phyloP scores from a whole-genome alignment of 2,113 vertebrate species.

The Cnemophilus loriae region DNA sequence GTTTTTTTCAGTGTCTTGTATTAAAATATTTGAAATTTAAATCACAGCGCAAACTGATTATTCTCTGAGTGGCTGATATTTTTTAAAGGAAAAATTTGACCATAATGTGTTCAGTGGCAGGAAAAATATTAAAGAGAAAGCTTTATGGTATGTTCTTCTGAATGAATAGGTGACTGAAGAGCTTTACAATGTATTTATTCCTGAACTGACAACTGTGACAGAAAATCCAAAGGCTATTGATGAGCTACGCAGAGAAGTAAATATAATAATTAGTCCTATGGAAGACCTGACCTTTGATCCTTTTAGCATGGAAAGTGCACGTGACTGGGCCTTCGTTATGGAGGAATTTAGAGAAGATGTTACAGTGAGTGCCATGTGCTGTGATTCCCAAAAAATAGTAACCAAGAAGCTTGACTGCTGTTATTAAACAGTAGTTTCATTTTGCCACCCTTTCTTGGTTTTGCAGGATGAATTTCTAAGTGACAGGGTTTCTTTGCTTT shows the following conservation, averaged over 20 bases:
- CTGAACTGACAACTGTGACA: constrained; percentile 84
- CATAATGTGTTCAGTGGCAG: background rate
- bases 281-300: constrained; percentile 81
- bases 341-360: constrained; percentile 82
- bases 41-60: background rate
- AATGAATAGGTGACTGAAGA: constrained; percentile 81
- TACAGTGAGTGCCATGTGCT: constrained; percentile 61
- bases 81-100: background rate
- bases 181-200: constrained; percentile 85
- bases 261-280: constrained; percentile 78
- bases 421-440: background rate
- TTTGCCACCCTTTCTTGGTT: background rate
- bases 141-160: background rate
- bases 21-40: background rate
- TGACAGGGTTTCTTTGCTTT: background rate
- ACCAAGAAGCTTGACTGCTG: background rate
- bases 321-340: constrained; percentile 81
- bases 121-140: background rate
- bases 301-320: constrained; percentile 73
- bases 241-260: constrained; percentile 77
- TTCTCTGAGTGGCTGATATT: background rate
- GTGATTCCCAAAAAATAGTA: background rate
- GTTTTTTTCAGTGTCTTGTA: background rate
- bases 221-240: constrained; percentile 80
- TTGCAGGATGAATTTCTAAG: background rate